A percentile compares a stretch with the other conserved stretches of the same genome.
These are phyloP conservation scores for Dinocampus coccinellae DNA, from an alignment of 2,888 invertebrate genomes.

Conservation along the genomic window DNA sequence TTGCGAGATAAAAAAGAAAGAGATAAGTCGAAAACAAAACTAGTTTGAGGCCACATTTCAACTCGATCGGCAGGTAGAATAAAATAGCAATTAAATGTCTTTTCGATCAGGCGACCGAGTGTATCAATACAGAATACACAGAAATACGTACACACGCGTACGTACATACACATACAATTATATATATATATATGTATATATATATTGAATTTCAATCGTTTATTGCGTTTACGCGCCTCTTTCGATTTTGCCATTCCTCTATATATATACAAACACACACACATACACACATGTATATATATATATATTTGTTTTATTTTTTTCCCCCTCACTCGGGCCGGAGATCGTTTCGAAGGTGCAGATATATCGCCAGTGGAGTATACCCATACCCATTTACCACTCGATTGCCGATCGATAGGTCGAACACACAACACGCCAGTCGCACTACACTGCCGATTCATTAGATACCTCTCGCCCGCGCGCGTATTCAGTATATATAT, in stretches of 20 bases:
- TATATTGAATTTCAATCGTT: conserved; percentile 22
- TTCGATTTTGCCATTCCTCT: not conserved
- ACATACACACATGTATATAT: not conserved
- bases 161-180: too few species aligned
- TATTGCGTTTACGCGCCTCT: conserved; percentile 11
- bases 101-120: conserved; percentile 22
- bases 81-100: conserved; percentile 32
- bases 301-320: not conserved
- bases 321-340: not conserved
- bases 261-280: too few species aligned
- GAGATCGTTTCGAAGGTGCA: conserved; percentile 8
- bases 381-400: conserved; percentile 11
- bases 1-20: not conserved
- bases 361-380: conserved; percentile 3
- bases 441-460: not conserved
- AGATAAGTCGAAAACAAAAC: conserved; percentile 10
- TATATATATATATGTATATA: too few species aligned
- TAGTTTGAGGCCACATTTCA: conserved; percentile 19
- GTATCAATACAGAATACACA: not conserved
- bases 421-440: conserved; percentile 19
- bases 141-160: too few species aligned
- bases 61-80: conserved; percentile 20
- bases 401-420: conserved; percentile 24
- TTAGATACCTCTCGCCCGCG: conserved; percentile 17
- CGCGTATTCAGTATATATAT: not conserved